phyloP scores from a whole-genome alignment of 2,113 vertebrate genomes.

The Gallinago paraguaiae region DNA sequence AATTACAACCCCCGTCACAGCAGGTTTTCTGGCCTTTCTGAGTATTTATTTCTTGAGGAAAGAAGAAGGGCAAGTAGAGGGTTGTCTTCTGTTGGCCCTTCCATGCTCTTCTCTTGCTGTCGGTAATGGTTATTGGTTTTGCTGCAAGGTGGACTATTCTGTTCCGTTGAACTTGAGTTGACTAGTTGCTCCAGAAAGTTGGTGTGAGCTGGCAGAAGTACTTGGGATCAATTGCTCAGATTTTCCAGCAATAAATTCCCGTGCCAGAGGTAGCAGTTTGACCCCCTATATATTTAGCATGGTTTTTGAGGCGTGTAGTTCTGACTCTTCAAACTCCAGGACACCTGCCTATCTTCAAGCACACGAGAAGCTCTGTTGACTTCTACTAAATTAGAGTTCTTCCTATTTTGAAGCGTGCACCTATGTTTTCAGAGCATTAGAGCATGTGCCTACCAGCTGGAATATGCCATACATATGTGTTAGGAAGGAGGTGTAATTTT shows the following conservation, averaged over 20 bases:
- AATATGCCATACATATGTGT: background rate
- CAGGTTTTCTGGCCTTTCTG: background rate
- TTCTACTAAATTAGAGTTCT: background rate
- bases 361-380: background rate
- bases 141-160: background rate
- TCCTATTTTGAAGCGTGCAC: background rate
- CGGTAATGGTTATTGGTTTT: background rate
- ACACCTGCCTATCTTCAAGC: background rate
- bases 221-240: background rate
- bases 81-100: background rate
- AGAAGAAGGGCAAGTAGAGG: background rate
- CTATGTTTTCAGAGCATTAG: background rate
- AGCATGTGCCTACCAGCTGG: background rate
- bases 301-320: background rate
- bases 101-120: background rate
- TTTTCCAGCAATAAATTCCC: background rate
- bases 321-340: background rate
- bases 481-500: background rate
- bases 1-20: background rate
- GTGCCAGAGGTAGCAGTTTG: background rate
- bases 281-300: background rate
- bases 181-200: background rate
- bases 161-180: background rate
- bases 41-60: background rate
- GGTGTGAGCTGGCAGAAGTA: background rate